Percentiles rank a stretch among this genome's conserved stretches.
Evolutionary conservation across 2,113 vertebrate species (phyloP).

Genomic region (Apaloderma vittatum): DNA sequence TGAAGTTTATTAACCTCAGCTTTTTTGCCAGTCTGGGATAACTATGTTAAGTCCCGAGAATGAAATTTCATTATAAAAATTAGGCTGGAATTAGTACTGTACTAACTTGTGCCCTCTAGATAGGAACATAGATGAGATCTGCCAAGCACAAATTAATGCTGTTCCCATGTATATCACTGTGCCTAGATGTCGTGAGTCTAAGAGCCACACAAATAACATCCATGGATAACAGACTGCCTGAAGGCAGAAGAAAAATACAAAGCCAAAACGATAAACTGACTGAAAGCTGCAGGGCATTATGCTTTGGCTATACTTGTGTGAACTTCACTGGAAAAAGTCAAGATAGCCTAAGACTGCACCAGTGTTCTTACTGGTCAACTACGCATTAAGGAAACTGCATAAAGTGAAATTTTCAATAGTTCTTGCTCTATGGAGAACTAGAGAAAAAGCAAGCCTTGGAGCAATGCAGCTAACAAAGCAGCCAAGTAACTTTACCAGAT

Average conservation of each 20-base stretch:
- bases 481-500: background rate
- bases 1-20: background rate
- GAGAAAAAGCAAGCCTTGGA: background rate
- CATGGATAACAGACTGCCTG: background rate
- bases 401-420: background rate
- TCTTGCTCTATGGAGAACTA: background rate
- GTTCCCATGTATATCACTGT: background rate
- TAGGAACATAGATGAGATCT: background rate
- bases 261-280: background rate
- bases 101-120: background rate
- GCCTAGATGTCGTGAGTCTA: background rate
- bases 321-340: background rate
- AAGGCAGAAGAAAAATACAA: background rate
- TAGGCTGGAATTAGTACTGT: background rate
- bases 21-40: background rate
- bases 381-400: background rate
- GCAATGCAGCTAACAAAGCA: background rate
- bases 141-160: background rate
- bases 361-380: background rate
- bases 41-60: background rate
- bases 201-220: background rate
- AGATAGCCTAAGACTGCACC: rapidly evolving
- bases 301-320: background rate
- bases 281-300: background rate
- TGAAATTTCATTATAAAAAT: background rate